Evolutionary conservation across 2,113 vertebrate species (phyloP), one percentile per base, ranked within the genome.

Genomic region (Eclectus roratus): DNA sequence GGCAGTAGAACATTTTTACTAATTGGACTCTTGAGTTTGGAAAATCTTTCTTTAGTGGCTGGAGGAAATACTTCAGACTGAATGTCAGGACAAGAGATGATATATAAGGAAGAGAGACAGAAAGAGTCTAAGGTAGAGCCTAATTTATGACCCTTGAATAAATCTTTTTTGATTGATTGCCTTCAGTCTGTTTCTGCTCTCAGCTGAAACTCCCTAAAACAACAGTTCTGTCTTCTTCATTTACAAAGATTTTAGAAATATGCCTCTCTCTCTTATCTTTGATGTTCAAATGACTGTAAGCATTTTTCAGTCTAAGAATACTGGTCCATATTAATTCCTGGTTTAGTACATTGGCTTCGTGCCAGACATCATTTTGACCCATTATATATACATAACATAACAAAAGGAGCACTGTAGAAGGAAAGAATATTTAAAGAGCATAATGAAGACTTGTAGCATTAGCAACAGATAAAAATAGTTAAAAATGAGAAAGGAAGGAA

Each of bases 1-100:
- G 93, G 97, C 94, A 88, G 64, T 94, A 93, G 97, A 97, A 97
- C 91, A 92, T 97, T 97, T 95, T 92, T 97, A 96, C 96, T 98
- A 98, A 98, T 98, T 98, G 98, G 97, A 92, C 98, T 97, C 98
- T 98, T 97, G 95, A 98, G 97, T 97, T 97, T 97, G 94, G 96
- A 97, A 98, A 95, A 95, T 94, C 92, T 96, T 94, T 98, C 97
- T 96, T 97, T 97, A 81, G 94, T 88, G 68, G 73, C 89, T 93
- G 93, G 96, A 97, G 97, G 97, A 97, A 98, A 97, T 97, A 97
- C 97, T 98, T 97, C 93, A 98, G 97, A 96, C 92, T 87, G 91
- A 97, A 94, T 97, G 98, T 97, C 95, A 93, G 87, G 95, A 96
- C 85, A 96, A 96, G 96, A 97, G 93, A 97, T 95, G 96, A 94